A percentile compares a stretch with the other conserved stretches of the same genome.
Conservation (phyloP, 2,888 invertebrate genomes). For the Acrobasis suavella region DNA sequence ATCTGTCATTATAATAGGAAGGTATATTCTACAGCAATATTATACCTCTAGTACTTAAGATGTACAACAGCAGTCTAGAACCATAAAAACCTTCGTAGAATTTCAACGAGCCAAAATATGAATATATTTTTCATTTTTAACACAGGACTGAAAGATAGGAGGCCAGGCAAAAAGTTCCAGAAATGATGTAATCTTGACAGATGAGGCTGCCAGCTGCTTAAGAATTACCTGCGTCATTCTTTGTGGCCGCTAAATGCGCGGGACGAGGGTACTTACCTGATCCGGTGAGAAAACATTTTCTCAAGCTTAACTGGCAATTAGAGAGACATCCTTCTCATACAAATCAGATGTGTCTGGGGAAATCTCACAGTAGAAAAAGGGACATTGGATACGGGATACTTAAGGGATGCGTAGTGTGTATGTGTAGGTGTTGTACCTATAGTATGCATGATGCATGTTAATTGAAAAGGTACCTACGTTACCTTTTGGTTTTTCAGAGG, state of each 20-base stretch:
- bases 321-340: constrained; percentile 17
- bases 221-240: constrained; percentile 21
- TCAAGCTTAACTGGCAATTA: constrained; percentile 21
- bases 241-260: constrained; percentile 19
- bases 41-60: too few species aligned
- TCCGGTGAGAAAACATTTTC: constrained; percentile 17
- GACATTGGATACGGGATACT: constrained; percentile 9
- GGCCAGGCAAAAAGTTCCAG: constrained; percentile 13
- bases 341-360: constrained; percentile 16
- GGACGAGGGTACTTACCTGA: constrained; percentile 3
- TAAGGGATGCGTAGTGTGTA: neutral
- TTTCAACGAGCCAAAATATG: neutral
- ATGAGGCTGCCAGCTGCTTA: constrained; percentile 3
- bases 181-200: constrained; percentile 21
- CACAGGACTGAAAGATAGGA: neutral
- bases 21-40: too few species aligned
- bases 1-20: too few species aligned
- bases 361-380: constrained; percentile 11
- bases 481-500: neutral
- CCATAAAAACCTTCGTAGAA: neutral
- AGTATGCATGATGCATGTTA: neutral
- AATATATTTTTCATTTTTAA: neutral
- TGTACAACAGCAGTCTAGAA: too few species aligned
- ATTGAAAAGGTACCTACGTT: neutral
- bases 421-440: neutral